Evolutionary conservation across 2,888 invertebrate genomes (phyloP).

Genomic region (Thera obeliscata): DNA sequence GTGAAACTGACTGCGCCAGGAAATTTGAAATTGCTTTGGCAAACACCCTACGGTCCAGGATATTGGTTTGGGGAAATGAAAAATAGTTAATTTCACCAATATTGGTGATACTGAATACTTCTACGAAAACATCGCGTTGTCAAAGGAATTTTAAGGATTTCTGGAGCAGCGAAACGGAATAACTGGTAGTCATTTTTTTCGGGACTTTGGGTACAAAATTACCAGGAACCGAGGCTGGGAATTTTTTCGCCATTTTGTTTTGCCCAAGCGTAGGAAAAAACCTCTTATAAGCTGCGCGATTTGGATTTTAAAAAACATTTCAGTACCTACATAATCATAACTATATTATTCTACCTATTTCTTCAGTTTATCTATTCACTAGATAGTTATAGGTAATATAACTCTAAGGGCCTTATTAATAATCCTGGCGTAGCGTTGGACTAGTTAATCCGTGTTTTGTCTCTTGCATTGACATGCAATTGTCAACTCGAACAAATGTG

Average conservation of each 20-base stretch:
- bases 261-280: constrained; percentile 1
- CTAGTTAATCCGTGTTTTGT: too few relatives aligned
- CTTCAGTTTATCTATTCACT: too few relatives aligned
- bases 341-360: too few relatives aligned
- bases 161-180: constrained; percentile 42
- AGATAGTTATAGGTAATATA: too few relatives aligned
- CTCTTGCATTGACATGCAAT: too few relatives aligned
- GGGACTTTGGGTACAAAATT: constrained; percentile 32
- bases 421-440: too few relatives aligned
- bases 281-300: background rate
- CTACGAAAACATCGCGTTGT: constrained; percentile 29
- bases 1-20: constrained; percentile 59
- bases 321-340: background rate
- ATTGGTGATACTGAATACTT: constrained; percentile 40
- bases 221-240: constrained; percentile 8
- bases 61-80: constrained; percentile 73
- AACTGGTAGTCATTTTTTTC: constrained; percentile 42
- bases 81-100: constrained; percentile 53
- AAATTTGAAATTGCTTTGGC: constrained; percentile 74
- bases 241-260: constrained; percentile 10
- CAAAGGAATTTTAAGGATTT: constrained; percentile 38
- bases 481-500: too few relatives aligned
- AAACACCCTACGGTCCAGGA: constrained; percentile 69
- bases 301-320: constrained; percentile 3
- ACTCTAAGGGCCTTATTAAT: too few relatives aligned